Evolutionary conservation across 2,888 invertebrate genomes (phyloP).

Genomic region (Meloe dianella): DNA sequence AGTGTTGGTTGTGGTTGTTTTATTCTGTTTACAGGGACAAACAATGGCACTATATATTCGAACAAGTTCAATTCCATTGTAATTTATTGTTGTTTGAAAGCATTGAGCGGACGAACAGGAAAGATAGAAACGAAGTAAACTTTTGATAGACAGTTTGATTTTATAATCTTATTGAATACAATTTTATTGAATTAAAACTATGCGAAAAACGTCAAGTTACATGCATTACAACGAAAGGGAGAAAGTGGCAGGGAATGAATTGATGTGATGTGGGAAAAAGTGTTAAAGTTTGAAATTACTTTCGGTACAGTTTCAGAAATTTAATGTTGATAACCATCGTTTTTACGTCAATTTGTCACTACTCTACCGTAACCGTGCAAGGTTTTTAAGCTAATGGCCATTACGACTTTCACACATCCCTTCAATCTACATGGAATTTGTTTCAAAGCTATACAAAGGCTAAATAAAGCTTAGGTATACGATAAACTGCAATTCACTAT

Average conservation of each 20-base stretch:
- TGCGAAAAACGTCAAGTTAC: not conserved
- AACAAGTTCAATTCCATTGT: not conserved
- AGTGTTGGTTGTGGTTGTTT: not conserved
- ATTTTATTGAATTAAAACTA: conserved; percentile 16
- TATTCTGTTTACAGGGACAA: not conserved
- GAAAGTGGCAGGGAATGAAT: conserved; percentile 26
- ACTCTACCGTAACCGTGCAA: conserved; percentile 34
- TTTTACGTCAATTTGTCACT: conserved; percentile 42
- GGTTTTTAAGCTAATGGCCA: conserved; percentile 31
- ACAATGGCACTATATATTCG: not conserved
- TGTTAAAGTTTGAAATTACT: conserved; percentile 31
- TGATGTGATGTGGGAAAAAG: not conserved
- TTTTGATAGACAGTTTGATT: not conserved
- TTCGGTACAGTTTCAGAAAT: conserved; percentile 16
- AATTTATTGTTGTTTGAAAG: not conserved
- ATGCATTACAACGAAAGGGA: not conserved
- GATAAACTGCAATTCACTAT: not conserved
- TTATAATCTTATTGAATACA: conserved; percentile 5
- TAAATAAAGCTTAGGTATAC: too few species aligned
- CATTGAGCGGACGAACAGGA: not conserved
- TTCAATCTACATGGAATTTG: conserved; percentile 22
- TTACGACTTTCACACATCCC: conserved; percentile 21
- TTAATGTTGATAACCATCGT: conserved; percentile 31
- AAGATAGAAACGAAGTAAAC: not conserved
- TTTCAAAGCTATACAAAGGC: conserved; percentile 20